Percentiles rank a stretch among this genome's conserved stretches.
These are phyloP conservation scores for Papilio glaucus DNA, from an alignment of 1,140 invertebrate genomes.

Conservation along the genomic window DNA sequence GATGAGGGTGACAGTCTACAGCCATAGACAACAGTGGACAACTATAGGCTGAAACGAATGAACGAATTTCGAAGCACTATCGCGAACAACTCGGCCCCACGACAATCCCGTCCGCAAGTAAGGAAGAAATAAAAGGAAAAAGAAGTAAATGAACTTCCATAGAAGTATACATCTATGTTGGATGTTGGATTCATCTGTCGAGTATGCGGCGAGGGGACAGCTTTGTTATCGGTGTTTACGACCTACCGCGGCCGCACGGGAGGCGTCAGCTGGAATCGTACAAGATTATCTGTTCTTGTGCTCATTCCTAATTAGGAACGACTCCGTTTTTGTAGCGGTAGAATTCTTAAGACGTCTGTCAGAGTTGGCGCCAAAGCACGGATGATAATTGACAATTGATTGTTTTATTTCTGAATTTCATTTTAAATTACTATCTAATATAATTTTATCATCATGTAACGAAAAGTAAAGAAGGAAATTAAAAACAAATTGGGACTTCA, in stretches of 20 bases:
- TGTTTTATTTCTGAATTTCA: neutral
- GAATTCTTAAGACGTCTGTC: slow-evolving; percentile 24
- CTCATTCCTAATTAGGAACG: slow-evolving; percentile 31
- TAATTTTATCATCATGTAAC: no score
- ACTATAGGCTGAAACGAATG: no score
- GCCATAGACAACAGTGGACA: no score
- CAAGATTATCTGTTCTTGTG: slow-evolving; percentile 32
- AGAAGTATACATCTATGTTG: slow-evolving; percentile 41
- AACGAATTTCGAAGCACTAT: no score
- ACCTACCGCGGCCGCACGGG: slow-evolving; percentile 43
- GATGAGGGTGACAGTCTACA: no score
- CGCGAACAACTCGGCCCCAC: no score
- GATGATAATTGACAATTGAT: neutral
- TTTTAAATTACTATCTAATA: no score
- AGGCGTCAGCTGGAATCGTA: slow-evolving; percentile 39
- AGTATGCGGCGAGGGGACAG: slow-evolving; percentile 51
- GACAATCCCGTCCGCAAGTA: no score
- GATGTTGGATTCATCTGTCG: slow-evolving; percentile 72
- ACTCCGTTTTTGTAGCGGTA: slow-evolving; percentile 34
- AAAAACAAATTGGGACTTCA: no score
- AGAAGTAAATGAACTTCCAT: slow-evolving; percentile 41
- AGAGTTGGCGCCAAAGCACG: slow-evolving; percentile 20
- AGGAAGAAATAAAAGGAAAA: no score
- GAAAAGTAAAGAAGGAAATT: no score
- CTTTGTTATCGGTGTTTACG: slow-evolving; percentile 50